These are phyloP conservation scores for Epinotia nisella DNA, from an alignment of 2,888 invertebrate genomes.

Conservation along the genomic window DNA sequence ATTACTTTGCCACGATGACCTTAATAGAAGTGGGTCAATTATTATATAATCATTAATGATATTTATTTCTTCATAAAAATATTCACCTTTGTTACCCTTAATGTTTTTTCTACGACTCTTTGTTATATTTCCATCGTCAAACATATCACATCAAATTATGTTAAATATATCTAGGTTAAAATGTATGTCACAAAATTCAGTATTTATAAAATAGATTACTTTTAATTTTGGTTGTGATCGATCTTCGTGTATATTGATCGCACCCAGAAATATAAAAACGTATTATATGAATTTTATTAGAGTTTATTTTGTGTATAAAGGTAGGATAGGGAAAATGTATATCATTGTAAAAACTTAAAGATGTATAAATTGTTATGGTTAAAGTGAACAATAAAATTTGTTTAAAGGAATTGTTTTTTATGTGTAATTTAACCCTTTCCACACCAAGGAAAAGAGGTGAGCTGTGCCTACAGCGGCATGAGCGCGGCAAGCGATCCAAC, in stretches of 20 bases:
- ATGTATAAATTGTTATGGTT: slow-evolving; percentile 45
- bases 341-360: slow-evolving; percentile 44
- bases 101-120: too few relatives aligned
- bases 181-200: slow-evolving; percentile 47
- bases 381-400: slow-evolving; percentile 43
- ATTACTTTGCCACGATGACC: not conserved
- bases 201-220: slow-evolving; percentile 45
- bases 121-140: slow-evolving; percentile 12
- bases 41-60: too few relatives aligned
- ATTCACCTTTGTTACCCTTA: not conserved
- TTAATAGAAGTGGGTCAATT: too few relatives aligned
- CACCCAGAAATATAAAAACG: slow-evolving; percentile 65
- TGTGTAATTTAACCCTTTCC: too few relatives aligned
- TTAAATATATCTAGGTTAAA: slow-evolving; percentile 33
- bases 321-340: slow-evolving; percentile 36
- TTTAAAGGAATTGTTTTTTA: slow-evolving; percentile 36
- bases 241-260: slow-evolving; percentile 71
- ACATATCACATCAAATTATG: slow-evolving; percentile 7
- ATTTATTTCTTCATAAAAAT: not conserved
- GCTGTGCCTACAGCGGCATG: too few relatives aligned
- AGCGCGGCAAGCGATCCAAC: too few relatives aligned
- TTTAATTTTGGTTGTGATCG: slow-evolving; percentile 79
- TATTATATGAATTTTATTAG: slow-evolving; percentile 49
- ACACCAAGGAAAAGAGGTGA: too few relatives aligned
- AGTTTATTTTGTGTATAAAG: slow-evolving; percentile 41